phyloP scores from a whole-genome alignment of 1,140 invertebrate genomes.

The Caerostris extrusa region DNA sequence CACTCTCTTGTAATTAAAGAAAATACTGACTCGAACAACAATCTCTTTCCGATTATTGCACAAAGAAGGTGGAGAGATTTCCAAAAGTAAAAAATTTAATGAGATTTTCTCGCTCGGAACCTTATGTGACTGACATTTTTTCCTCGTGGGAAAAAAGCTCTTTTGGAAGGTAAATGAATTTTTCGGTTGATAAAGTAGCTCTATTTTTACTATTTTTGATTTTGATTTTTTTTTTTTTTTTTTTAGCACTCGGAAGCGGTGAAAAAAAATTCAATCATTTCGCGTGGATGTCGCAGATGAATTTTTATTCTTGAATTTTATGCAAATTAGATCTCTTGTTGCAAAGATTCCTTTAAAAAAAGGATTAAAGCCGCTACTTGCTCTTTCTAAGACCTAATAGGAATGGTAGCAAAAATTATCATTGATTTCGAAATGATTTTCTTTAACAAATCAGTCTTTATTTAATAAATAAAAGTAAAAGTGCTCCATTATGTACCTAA shows the following conservation, averaged over 20 bases:
- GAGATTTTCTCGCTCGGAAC: conserved; percentile 62
- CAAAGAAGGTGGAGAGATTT: conserved; percentile 16
- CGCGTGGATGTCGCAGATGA: no score
- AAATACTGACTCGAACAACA: conserved; percentile 76
- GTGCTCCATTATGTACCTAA: no score
- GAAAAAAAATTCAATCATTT: no score
- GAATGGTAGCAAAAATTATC: no score
- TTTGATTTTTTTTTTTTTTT: background rate
- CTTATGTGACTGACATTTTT: conserved; percentile 68
- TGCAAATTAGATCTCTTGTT: no score
- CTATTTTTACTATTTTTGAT: background rate
- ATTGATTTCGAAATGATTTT: no score
- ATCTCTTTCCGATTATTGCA: conserved; percentile 76
- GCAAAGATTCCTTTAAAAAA: no score
- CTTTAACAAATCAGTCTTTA: no score
- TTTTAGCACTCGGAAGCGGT: background rate
- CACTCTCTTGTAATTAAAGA: conserved; percentile 76
- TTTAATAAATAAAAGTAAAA: no score
- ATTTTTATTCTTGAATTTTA: no score
- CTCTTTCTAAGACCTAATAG: no score
- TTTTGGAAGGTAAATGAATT: conserved; percentile 67
- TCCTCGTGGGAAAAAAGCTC: background rate
- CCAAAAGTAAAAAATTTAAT: conserved; percentile 69
- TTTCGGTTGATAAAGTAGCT: conserved; percentile 47
- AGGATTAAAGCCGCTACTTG: no score